Conservation (phyloP, 2,888 invertebrate genomes). For the Lumbricus terrestris region DNA sequence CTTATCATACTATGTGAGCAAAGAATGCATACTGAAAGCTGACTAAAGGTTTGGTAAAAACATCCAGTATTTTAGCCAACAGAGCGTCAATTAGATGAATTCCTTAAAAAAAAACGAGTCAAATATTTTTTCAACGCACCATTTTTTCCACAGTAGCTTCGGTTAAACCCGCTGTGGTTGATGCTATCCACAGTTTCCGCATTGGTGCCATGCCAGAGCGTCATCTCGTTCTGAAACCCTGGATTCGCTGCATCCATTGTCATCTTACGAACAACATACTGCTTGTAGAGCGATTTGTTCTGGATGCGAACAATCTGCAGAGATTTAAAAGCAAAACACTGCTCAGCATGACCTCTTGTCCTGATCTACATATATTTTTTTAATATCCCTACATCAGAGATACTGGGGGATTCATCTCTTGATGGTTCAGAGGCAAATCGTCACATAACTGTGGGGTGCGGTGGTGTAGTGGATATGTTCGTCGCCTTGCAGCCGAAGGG, state of each 20-base stretch:
- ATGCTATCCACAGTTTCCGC: constrained; percentile 33
- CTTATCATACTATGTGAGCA: background rate
- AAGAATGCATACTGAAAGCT: background rate
- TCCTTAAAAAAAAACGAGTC: background rate
- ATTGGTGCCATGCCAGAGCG: constrained; percentile 43
- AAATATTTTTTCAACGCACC: constrained; percentile 31
- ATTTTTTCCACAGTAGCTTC: constrained; percentile 41
- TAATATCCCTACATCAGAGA: no score
- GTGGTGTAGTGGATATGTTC: no score
- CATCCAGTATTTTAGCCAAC: background rate
- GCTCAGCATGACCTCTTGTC: background rate
- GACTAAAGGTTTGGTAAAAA: background rate
- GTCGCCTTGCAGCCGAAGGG: no score
- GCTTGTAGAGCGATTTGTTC: constrained; percentile 17
- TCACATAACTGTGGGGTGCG: no score
- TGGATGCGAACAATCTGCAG: constrained; percentile 19
- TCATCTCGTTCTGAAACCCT: constrained; percentile 30
- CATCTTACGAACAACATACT: background rate
- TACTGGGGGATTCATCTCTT: no score
- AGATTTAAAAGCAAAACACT: background rate
- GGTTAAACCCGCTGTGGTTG: constrained; percentile 41
- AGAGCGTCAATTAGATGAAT: background rate
- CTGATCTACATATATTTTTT: no score
- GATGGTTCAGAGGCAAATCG: no score
- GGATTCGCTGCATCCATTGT: background rate